These are phyloP conservation scores for Tortrix viridana DNA, from an alignment of 2,888 invertebrate genomes.

Conservation along the genomic window DNA sequence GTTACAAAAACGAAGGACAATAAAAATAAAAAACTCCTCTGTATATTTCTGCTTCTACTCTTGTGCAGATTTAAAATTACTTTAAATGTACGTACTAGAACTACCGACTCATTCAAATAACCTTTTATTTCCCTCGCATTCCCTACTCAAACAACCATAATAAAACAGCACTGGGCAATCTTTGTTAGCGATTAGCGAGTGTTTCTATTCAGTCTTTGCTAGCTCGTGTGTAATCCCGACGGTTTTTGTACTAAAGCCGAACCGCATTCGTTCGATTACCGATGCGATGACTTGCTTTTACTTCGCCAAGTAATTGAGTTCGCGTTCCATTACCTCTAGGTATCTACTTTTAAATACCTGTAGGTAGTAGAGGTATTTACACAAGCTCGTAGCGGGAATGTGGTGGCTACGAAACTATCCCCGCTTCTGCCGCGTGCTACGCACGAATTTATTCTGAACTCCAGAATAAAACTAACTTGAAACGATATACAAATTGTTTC, in stretches of 20 bases:
- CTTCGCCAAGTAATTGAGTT: slow-evolving; percentile 72
- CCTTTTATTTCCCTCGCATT: slow-evolving; percentile 15
- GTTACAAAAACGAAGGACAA: not conserved
- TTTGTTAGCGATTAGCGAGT: slow-evolving; percentile 35
- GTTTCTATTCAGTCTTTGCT: slow-evolving; percentile 47
- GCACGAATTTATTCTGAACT: slow-evolving; percentile 33
- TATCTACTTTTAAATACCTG: too few relatives aligned
- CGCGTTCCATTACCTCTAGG: slow-evolving; percentile 43
- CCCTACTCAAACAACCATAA: slow-evolving; percentile 23
- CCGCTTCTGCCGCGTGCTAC: slow-evolving; percentile 51
- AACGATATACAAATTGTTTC: slow-evolving; percentile 32
- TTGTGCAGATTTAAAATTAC: not conserved
- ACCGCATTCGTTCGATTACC: slow-evolving; percentile 63
- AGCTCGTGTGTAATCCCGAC: slow-evolving; percentile 52
- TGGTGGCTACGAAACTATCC: slow-evolving; percentile 58
- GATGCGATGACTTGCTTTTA: slow-evolving; percentile 78
- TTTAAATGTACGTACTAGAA: not conserved
- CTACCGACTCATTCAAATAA: not conserved
- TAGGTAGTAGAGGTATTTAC: slow-evolving; percentile 32
- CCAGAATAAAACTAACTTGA: slow-evolving; percentile 24
- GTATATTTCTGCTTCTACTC: not conserved
- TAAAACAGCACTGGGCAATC: slow-evolving; percentile 27
- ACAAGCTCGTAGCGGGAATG: slow-evolving; percentile 37
- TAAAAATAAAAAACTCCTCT: not conserved
- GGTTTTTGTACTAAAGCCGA: slow-evolving; percentile 74